phyloP scores from a whole-genome alignment of 1,140 invertebrate genomes.

The Drosophila punjabiensis region DNA sequence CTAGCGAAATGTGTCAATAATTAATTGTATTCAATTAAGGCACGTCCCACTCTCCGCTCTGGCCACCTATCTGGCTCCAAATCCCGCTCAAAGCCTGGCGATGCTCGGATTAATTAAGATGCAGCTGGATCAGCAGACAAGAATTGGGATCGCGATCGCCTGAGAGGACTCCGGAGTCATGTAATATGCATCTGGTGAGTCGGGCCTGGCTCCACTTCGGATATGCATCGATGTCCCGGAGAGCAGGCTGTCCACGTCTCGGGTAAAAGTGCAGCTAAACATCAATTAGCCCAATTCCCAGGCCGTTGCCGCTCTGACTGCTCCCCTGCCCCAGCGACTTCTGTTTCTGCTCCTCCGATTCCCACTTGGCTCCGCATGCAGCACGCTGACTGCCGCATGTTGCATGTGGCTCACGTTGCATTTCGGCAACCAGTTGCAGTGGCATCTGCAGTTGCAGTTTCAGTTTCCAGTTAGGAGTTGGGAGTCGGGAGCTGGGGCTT shows the following conservation, averaged over 20 bases:
- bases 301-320: conserved; percentile 66
- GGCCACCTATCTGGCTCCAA: background rate
- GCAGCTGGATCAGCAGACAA: conserved; percentile 56
- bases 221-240: conserved; percentile 52
- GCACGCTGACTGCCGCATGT: conserved; percentile 24
- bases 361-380: conserved; percentile 50
- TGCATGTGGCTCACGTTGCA: conserved; percentile 79
- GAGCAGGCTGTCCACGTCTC: conserved; percentile 62
- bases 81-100: conserved; percentile 12
- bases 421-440: conserved; percentile 61
- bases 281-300: conserved; percentile 84
- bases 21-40: conserved; percentile 83
- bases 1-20: conserved; percentile 79
- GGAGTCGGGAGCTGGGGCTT: conserved; percentile 2
- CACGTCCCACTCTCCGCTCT: conserved; percentile 23
- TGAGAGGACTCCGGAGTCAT: conserved; percentile 39
- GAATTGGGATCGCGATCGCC: conserved; percentile 13
- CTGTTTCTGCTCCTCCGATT: conserved; percentile 50
- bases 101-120: conserved; percentile 68
- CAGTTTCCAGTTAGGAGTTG: conserved; percentile 30
- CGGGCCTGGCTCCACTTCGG: conserved; percentile 28
- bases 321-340: conserved; percentile 32
- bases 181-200: conserved; percentile 51
- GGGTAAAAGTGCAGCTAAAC: conserved; percentile 83
- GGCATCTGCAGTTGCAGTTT: conserved; percentile 23